phyloP scores from a whole-genome alignment of 2,797 vertebrate species.

The Cuculus canorus region DNA sequence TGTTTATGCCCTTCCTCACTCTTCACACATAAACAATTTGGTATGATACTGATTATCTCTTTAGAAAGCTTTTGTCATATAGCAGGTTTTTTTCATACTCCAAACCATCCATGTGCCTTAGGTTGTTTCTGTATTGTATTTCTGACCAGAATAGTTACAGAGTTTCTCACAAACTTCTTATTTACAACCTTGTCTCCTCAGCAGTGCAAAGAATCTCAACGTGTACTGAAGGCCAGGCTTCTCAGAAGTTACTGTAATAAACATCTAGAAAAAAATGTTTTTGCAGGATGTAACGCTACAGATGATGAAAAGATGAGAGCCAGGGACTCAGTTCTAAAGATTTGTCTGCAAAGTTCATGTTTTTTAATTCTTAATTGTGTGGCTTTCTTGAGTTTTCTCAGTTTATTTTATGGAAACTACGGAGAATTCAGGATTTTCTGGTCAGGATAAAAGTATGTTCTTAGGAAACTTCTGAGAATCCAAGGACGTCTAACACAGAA shows the following conservation, averaged over 20 bases:
- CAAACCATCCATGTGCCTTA: background rate
- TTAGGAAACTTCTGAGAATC: background rate
- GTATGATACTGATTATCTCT: background rate
- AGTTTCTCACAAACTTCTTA: background rate
- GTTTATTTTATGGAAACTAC: background rate
- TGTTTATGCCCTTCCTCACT: background rate
- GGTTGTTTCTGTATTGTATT: background rate
- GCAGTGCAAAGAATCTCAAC: background rate
- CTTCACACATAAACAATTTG: background rate
- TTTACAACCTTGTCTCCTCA: background rate
- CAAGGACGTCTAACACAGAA: background rate
- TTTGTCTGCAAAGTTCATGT: background rate
- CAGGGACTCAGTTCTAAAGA: background rate
- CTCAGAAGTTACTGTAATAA: background rate
- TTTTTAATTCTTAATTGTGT: background rate
- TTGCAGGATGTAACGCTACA: background rate
- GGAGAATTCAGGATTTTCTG: background rate
- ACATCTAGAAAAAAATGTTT: background rate
- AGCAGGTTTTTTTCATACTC: background rate
- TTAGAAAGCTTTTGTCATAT: background rate
- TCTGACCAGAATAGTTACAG: background rate
- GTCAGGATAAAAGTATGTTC: background rate
- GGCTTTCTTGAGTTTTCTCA: background rate
- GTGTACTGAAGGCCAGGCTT: background rate
- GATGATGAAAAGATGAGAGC: background rate